Conservation (phyloP, 2,888 invertebrate species). For the Eupithecia tripunctaria region DNA sequence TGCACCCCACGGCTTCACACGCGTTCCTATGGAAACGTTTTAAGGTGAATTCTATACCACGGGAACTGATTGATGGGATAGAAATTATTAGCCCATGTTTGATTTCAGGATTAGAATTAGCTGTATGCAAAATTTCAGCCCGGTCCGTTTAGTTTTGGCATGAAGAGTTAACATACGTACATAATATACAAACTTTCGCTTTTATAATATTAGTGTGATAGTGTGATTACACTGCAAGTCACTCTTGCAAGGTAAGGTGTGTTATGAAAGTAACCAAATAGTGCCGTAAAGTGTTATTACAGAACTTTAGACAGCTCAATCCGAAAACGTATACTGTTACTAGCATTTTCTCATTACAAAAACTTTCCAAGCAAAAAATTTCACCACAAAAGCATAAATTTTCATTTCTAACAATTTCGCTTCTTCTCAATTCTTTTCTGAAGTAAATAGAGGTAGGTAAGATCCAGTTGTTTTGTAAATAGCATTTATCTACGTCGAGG, state of each 20-base stretch:
- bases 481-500: constrained; percentile 39
- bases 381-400: constrained; percentile 29
- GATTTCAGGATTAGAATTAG: too few species aligned
- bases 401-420: constrained; percentile 36
- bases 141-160: too few species aligned
- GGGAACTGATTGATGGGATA: too few species aligned
- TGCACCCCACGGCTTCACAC: too few species aligned
- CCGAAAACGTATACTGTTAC: constrained; percentile 8
- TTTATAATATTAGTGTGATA: too few species aligned
- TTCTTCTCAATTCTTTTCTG: constrained; percentile 38
- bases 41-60: too few species aligned
- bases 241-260: not conserved
- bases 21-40: too few species aligned
- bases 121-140: too few species aligned
- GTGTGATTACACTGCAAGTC: not conserved
- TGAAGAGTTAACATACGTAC: too few species aligned
- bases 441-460: constrained; percentile 37
- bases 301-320: constrained; percentile 9
- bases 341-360: constrained; percentile 21
- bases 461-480: constrained; percentile 42
- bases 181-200: too few species aligned
- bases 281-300: not conserved
- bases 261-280: too few species aligned
- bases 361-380: constrained; percentile 26
- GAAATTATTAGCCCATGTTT: too few species aligned